A percentile compares a stretch with the other conserved stretches of the same genome.
Conservation (phyloP, 2,888 invertebrate genomes). For the Pollenia griseotomentosa region DNA sequence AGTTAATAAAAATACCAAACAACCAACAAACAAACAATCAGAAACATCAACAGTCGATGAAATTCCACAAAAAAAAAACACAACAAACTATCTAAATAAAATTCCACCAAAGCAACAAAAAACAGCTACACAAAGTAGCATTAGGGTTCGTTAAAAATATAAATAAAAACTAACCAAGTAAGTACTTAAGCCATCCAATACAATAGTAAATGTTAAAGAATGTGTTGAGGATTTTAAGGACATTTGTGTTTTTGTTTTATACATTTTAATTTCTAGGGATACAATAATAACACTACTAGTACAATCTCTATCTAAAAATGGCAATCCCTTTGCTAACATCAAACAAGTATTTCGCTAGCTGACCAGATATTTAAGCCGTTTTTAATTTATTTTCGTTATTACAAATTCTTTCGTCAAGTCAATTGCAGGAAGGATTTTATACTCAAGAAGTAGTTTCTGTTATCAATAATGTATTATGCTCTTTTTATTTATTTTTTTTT, state of each 20-base stretch:
- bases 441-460: constrained; percentile 7
- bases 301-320: not conserved
- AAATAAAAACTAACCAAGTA: constrained; percentile 55
- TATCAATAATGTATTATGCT: constrained; percentile 11
- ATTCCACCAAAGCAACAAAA: constrained; percentile 53
- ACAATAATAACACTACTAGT: not conserved
- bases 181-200: not conserved
- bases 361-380: constrained; percentile 35
- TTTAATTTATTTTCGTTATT: constrained; percentile 44
- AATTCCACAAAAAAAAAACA: constrained; percentile 50
- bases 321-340: not conserved
- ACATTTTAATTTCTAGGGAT: constrained; percentile 20
- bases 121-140: constrained; percentile 48
- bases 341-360: constrained; percentile 35
- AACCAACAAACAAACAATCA: constrained; percentile 52
- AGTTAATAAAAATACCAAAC: constrained; percentile 72
- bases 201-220: not conserved
- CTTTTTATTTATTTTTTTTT: too few relatives aligned
- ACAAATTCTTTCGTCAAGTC: constrained; percentile 47
- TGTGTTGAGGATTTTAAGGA: constrained; percentile 47
- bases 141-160: constrained; percentile 42
- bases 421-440: constrained; percentile 30
- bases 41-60: constrained; percentile 55
- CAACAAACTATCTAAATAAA: constrained; percentile 16
- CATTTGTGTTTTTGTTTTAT: constrained; percentile 13